These are phyloP conservation scores for Apolygus lucorum DNA, from an alignment of 1,140 invertebrate species.

Conservation along the genomic window DNA sequence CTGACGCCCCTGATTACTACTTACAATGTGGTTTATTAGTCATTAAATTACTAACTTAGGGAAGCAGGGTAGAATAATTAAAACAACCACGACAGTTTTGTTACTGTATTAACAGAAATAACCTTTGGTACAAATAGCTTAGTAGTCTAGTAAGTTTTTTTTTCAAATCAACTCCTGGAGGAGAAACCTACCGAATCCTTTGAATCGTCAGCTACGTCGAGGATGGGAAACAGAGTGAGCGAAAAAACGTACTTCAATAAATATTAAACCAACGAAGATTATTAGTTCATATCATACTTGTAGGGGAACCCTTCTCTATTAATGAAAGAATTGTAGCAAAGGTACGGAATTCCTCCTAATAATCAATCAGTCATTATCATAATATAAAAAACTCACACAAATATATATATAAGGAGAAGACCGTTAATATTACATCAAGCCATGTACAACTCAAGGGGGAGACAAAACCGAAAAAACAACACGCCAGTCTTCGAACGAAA, in stretches of 20 bases:
- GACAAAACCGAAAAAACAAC: constrained; percentile 10
- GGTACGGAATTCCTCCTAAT: constrained; percentile 20
- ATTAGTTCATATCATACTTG: background rate
- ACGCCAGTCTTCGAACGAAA: background rate
- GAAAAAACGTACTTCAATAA: too few species aligned
- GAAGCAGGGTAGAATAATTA: too few species aligned
- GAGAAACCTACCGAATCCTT: too few species aligned
- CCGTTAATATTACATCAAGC: constrained; percentile 21
- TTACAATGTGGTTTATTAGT: too few species aligned
- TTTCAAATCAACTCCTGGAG: background rate
- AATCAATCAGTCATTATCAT: constrained; percentile 28
- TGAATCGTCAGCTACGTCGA: too few species aligned
- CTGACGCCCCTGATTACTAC: too few species aligned
- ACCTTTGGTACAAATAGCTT: constrained; percentile 29
- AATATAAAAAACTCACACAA: constrained; percentile 27
- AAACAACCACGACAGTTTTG: background rate
- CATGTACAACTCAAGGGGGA: constrained; percentile 8
- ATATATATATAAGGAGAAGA: constrained; percentile 19
- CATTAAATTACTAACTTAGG: too few species aligned
- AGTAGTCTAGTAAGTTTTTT: constrained; percentile 17
- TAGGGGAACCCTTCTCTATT: background rate
- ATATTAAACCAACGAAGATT: too few species aligned
- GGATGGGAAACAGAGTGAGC: too few species aligned
- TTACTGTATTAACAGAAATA: constrained; percentile 28
- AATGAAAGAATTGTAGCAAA: constrained; percentile 11